These are phyloP conservation scores for Hyperoplus lanceolatus DNA, from an alignment of 2,797 vertebrate species.

Conservation along the genomic window DNA sequence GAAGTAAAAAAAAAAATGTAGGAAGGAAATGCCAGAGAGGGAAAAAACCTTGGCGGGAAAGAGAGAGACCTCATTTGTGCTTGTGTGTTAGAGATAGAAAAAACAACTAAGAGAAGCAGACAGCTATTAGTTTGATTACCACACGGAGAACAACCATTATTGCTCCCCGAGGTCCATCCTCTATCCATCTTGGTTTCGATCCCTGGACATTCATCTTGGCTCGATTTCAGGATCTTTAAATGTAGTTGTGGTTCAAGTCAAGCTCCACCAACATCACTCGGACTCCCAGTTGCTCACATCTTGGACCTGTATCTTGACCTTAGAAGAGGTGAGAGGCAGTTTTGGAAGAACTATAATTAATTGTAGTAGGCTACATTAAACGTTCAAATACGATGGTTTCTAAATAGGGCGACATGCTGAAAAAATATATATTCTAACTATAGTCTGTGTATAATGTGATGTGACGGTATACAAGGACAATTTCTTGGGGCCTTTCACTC, in stretches of 20 bases:
- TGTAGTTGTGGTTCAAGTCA: conserved; percentile 30
- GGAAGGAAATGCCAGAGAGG: not conserved
- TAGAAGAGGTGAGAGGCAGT: conserved; percentile 20
- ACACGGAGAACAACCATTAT: conserved; percentile 66
- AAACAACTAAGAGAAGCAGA: conserved; percentile 67
- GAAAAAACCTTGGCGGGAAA: conserved; percentile 20
- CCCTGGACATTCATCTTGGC: conserved; percentile 57
- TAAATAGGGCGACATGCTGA: not conserved
- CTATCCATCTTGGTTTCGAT: conserved; percentile 68
- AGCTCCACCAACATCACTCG: not conserved
- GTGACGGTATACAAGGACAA: not conserved
- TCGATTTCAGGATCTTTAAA: conserved; percentile 65
- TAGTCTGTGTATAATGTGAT: not conserved
- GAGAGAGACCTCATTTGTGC: conserved; percentile 27
- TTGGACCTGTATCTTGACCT: conserved; percentile 38
- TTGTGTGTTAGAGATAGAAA: conserved; percentile 45
- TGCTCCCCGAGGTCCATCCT: conserved; percentile 66
- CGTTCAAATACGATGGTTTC: not conserved
- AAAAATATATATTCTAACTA: not conserved
- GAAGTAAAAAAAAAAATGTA: conserved; percentile 10
- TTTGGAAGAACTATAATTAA: conserved; percentile 8
- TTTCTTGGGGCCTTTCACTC: not conserved
- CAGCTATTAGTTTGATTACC: conserved; percentile 75
- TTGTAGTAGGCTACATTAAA: not conserved
- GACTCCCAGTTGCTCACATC: not conserved